Evolutionary conservation across 2,888 invertebrate species (phyloP).

Genomic region (Pseudococcus viburni): DNA sequence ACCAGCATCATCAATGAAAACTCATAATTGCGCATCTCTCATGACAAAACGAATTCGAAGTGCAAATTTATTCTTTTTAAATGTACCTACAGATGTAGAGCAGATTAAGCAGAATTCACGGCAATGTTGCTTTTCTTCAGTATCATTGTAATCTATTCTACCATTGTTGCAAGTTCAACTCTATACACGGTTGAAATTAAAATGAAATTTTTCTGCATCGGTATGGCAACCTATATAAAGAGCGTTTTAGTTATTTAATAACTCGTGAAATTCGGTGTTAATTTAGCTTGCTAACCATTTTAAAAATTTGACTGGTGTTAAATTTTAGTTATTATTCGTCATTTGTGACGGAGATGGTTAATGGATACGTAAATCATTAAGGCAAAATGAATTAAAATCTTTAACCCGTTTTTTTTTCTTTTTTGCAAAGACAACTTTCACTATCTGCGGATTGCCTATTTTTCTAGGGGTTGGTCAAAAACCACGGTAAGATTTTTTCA

Average conservation of each 20-base stretch:
- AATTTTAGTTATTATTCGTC: conserved; percentile 50
- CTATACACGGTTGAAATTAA: conserved; percentile 10
- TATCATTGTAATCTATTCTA: conserved; percentile 39
- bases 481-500: neutral
- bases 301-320: conserved; percentile 32
- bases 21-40: too few relatives aligned
- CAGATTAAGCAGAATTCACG: conserved; percentile 10
- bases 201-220: conserved; percentile 48
- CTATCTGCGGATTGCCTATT: too few relatives aligned
- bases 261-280: conserved; percentile 49
- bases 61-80: neutral
- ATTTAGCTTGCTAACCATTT: conserved; percentile 8
- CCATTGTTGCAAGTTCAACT: conserved; percentile 38
- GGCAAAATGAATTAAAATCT: conserved; percentile 25
- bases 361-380: conserved; percentile 37
- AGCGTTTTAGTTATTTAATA: conserved; percentile 51
- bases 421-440: neutral
- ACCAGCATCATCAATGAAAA: too few relatives aligned
- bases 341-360: conserved; percentile 55
- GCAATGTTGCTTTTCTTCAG: conserved; percentile 13
- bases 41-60: neutral
- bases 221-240: conserved; percentile 24
- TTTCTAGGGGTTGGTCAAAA: too few relatives aligned
- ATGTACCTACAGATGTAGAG: neutral
- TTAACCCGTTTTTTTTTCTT: conserved; percentile 4